A percentile compares a stretch with the other conserved stretches of the same genome.
These are phyloP conservation scores for Tautogolabrus adspersus DNA, from an alignment of 2,113 vertebrate species.

Conservation along the genomic window DNA sequence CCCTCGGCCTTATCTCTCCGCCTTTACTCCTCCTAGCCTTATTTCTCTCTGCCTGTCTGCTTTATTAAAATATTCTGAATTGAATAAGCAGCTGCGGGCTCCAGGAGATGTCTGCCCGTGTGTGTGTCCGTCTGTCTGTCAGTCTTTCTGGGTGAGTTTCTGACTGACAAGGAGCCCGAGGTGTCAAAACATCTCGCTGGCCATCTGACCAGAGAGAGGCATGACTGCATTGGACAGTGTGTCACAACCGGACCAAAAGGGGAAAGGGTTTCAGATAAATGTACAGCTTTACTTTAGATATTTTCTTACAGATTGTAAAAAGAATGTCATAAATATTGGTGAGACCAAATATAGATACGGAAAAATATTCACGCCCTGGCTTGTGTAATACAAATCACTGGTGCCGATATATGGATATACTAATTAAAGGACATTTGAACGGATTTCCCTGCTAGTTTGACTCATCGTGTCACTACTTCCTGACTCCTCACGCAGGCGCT, in stretches of 20 bases:
- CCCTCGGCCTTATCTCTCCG: slow-evolving; percentile 69
- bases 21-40: slow-evolving; percentile 70
- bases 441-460: too few relatives aligned
- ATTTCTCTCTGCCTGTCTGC: slow-evolving; percentile 90
- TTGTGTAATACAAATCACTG: too few relatives aligned
- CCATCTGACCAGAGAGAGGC: slow-evolving; percentile 72
- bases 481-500: too few relatives aligned
- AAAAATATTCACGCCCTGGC: too few relatives aligned
- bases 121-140: slow-evolving; percentile 70
- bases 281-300: slow-evolving; percentile 24
- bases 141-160: slow-evolving; percentile 89
- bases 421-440: too few relatives aligned
- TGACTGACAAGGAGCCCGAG: slow-evolving; percentile 79
- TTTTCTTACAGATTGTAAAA: slow-evolving; percentile 1
- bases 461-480: too few relatives aligned
- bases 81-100: slow-evolving; percentile 93
- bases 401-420: too few relatives aligned
- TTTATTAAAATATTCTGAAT: slow-evolving; percentile 93
- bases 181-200: slow-evolving; percentile 90
- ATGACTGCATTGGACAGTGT: slow-evolving; percentile 31
- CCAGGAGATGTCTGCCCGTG: slow-evolving; percentile 83
- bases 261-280: slow-evolving; percentile 16
- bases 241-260: slow-evolving; percentile 33
- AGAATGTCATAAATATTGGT: not conserved
- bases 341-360: too few relatives aligned